A percentile compares a stretch with the other conserved stretches of the same genome.
phyloP scores from a whole-genome alignment of 2,797 vertebrate genomes.

The Neopelma chrysocephalum region DNA sequence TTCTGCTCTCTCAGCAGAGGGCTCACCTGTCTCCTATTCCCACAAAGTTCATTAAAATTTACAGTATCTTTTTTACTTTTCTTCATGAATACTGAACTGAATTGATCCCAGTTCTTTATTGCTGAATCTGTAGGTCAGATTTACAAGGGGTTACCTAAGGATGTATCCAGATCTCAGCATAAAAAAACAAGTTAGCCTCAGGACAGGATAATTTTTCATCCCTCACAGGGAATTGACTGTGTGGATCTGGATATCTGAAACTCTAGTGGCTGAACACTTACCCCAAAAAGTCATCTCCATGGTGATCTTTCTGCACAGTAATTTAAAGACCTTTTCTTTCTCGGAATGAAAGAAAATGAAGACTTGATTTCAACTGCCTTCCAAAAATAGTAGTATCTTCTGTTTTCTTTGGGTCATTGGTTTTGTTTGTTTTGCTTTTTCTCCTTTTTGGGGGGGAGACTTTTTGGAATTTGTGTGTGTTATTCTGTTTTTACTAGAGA shows the following conservation, averaged over 20 bases:
- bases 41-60: background rate
- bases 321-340: background rate
- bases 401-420: background rate
- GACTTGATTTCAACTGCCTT: background rate
- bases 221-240: background rate
- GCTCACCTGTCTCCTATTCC: background rate
- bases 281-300: background rate
- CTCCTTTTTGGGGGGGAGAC: too few relatives aligned
- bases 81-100: background rate
- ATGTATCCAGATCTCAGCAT: background rate
- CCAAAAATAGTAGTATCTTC: background rate
- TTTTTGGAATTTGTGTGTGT: background rate
- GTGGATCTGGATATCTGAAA: background rate
- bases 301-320: background rate
- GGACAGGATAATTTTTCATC: background rate
- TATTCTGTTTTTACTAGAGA: background rate
- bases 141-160: background rate
- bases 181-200: background rate
- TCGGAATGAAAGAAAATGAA: background rate
- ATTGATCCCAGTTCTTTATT: background rate
- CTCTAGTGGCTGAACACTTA: background rate
- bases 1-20: background rate
- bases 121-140: background rate
- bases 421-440: background rate
- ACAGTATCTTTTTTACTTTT: background rate